phyloP scores from a whole-genome alignment of 2,888 invertebrate genomes.

The Meteorus cinctellus region DNA sequence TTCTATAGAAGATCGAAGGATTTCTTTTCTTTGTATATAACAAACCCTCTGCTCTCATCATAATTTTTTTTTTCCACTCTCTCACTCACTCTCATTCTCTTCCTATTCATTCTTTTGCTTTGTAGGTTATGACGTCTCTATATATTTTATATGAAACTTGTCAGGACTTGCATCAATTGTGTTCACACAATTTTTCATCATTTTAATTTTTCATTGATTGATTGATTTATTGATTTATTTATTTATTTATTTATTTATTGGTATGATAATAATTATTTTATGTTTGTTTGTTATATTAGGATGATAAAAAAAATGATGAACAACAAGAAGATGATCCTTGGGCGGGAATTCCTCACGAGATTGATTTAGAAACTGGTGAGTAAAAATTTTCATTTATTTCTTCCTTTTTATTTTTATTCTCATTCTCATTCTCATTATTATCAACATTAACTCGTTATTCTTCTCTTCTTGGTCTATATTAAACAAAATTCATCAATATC shows the following conservation, averaged over 20 bases:
- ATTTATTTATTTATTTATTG: neutral
- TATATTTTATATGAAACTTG: slow-evolving; percentile 9
- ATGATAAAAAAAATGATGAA: slow-evolving; percentile 59
- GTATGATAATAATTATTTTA: neutral
- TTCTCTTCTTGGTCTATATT: too few relatives aligned
- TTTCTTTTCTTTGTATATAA: slow-evolving; percentile 58
- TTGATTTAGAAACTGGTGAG: slow-evolving; percentile 92
- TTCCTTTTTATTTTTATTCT: too few relatives aligned
- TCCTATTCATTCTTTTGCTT: slow-evolving; percentile 1
- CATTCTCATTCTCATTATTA: slow-evolving; percentile 5
- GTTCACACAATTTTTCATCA: neutral
- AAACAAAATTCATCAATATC: too few relatives aligned
- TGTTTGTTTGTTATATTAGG: slow-evolving; percentile 50
- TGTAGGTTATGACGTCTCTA: slow-evolving; percentile 52
- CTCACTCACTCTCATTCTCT: too few relatives aligned
- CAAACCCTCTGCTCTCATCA: slow-evolving; percentile 44
- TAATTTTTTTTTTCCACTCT: slow-evolving; percentile 50
- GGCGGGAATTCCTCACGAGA: slow-evolving; percentile 87
- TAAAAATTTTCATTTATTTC: slow-evolving; percentile 9
- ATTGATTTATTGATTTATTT: neutral
- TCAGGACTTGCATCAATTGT: neutral
- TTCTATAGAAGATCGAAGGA: neutral
- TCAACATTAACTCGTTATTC: neutral
- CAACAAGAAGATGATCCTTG: slow-evolving; percentile 80
- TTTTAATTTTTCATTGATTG: neutral